Evolutionary conservation across 1,140 invertebrate species (phyloP), one percentile per base, ranked within the genome.

Genomic region (Uloborus diversus): DNA sequence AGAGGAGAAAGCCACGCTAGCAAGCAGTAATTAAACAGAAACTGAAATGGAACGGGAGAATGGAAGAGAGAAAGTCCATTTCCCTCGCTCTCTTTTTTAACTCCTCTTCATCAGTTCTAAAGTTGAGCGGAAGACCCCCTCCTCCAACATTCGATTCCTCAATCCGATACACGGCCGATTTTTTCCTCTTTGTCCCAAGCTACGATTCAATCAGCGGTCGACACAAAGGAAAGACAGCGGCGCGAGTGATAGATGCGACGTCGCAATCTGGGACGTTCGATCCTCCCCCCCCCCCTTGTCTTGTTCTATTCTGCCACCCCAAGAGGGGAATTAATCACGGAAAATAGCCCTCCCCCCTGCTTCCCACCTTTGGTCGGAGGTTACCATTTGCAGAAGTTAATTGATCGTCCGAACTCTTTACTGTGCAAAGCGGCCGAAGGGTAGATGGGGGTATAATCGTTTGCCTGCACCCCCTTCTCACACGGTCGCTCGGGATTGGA

Each of bases 351-450:
- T 49, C 20, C 62, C 35, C 23, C 37, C 14, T 5, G 33, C 13
- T 37, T 37, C 62, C 47, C 47, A 13, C 20, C 51, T 20, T 53
- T 20, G n/a, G n/a, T n/a, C n/a, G n/a, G n/a, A n/a, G 33, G 27
- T 20, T 25, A 37, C 37, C 62, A 65, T 65, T 65, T 65, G 62
- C 47, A 65, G n/a, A 65, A 65, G 62, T 65, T 65, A 65, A 65
- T 65, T 65, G 62, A 65, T 65, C 37, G 62, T 13, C 37, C 27
- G 62, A 25, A 25, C 27, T 42, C 62, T 65, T 35, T n/a, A n/a
- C n/a, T n/a, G n/a, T n/a, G n/a, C n/a, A n/a, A n/a, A n/a, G n/a
- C n/a, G n/a, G n/a, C n/a, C n/a, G n/a, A n/a, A n/a, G n/a, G n/a
- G n/a, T n/a, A n/a, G n/a, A n/a, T n/a, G n/a, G n/a, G n/a, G n/a